Conservation (phyloP, 2,113 vertebrate genomes). For the Brachypteracias leptosomus region DNA sequence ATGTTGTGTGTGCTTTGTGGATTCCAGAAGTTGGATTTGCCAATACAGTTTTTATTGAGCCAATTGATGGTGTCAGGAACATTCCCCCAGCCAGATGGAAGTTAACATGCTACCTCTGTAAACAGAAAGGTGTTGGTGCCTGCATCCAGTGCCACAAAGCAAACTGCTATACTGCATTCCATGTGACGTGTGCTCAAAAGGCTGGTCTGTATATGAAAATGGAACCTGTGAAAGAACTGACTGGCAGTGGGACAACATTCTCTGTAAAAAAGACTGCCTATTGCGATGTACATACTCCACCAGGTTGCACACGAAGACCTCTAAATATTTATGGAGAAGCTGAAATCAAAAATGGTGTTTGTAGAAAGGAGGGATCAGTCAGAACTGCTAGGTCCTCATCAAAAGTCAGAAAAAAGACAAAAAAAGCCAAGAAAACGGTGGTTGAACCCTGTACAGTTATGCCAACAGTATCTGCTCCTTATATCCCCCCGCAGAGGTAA, state of each 20-base stretch:
- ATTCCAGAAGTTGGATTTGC: constrained; percentile 98
- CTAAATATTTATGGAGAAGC: constrained; percentile 88
- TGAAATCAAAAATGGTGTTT: constrained; percentile 87
- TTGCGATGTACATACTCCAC: constrained; percentile 92
- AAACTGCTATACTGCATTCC: constrained; percentile 98
- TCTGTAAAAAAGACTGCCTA: constrained; percentile 97
- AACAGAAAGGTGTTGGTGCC: constrained; percentile 94
- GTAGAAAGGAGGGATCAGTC: constrained; percentile 77
- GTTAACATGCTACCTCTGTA: constrained; percentile 98
- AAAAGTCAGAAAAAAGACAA: constrained; percentile 89
- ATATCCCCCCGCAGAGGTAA: constrained; percentile 92
- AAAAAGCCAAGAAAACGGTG: constrained; percentile 83
- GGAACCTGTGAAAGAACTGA: constrained; percentile 90
- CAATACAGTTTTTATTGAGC: constrained; percentile 96
- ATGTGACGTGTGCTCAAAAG: constrained; percentile 94
- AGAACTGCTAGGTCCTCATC: constrained; percentile 77
- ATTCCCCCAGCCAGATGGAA: constrained; percentile 97
- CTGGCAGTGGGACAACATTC: constrained; percentile 79
- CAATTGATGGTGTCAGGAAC: constrained; percentile 93
- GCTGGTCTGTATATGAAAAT: constrained; percentile 97
- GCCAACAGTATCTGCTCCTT: constrained; percentile 81
- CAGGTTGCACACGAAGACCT: constrained; percentile 85
- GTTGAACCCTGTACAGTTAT: constrained; percentile 81
- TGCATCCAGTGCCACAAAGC: constrained; percentile 99
- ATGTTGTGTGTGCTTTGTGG: constrained; percentile 97